Conservation (phyloP, 1,140 invertebrate genomes). For the Drosophila nasuta region DNA sequence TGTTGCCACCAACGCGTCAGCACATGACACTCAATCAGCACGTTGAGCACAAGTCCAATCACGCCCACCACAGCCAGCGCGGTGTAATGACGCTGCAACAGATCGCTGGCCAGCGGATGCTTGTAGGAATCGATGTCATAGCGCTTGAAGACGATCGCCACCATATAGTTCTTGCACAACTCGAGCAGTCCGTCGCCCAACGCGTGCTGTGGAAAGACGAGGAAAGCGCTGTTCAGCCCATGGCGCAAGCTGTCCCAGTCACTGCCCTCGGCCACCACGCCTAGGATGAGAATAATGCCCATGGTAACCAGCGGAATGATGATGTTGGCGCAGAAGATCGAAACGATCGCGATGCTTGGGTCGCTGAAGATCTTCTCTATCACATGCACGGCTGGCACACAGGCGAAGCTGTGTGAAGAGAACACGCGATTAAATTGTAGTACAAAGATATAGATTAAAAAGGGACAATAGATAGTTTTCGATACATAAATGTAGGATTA, state of each 20-base stretch:
- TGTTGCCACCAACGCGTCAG: conserved; percentile 54
- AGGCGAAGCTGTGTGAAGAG: conserved; percentile 84
- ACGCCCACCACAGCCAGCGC: conserved; percentile 86
- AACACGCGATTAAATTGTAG: not conserved
- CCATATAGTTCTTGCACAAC: conserved; percentile 89
- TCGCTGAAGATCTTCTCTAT: conserved; percentile 88
- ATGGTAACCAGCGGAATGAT: conserved; percentile 87
- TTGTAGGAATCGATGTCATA: conserved; percentile 89
- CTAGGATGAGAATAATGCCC: conserved; percentile 87
- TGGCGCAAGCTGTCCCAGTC: conserved; percentile 86
- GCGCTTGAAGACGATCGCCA: conserved; percentile 85
- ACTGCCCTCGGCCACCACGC: conserved; percentile 87
- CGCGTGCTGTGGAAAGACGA: conserved; percentile 88
- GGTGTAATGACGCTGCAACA: conserved; percentile 86
- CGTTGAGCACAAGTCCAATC: conserved; percentile 86
- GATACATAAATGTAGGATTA: too few relatives aligned
- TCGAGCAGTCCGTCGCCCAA: conserved; percentile 88
- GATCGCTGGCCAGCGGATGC: conserved; percentile 86
- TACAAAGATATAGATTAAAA: too few relatives aligned
- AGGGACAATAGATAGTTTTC: not conserved
- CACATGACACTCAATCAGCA: conserved; percentile 86
- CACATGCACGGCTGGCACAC: conserved; percentile 86
- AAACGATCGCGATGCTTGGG: conserved; percentile 88
- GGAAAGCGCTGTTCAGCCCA: conserved; percentile 87
- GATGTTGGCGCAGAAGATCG: conserved; percentile 88